Conservation (phyloP, 2,797 vertebrate species). For the Falco columbarius region DNA sequence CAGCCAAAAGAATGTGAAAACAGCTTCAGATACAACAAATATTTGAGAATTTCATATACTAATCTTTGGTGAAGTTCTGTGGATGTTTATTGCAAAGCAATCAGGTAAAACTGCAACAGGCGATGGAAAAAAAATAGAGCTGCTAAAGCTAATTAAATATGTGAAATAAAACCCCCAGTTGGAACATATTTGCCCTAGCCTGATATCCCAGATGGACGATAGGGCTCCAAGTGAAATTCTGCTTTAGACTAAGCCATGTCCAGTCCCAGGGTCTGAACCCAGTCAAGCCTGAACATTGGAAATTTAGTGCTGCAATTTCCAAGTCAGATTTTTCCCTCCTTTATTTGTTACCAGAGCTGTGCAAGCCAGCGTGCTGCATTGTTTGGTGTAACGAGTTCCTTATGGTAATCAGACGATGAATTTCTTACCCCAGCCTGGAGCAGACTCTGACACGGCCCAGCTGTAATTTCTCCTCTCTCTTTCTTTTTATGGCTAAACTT, state of each 20-base stretch:
- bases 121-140: not conserved
- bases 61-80: not conserved
- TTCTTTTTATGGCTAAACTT: not conserved
- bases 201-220: not conserved
- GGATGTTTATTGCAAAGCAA: not conserved
- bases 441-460: not conserved
- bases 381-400: not conserved
- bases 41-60: not conserved
- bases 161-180: not conserved
- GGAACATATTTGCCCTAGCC: not conserved
- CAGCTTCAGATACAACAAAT: not conserved
- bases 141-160: not conserved
- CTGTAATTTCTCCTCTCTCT: not conserved
- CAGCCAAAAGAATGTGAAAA: not conserved
- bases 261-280: not conserved
- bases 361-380: not conserved
- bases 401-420: not conserved
- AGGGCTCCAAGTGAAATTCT: not conserved
- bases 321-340: not conserved
- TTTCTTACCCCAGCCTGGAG: not conserved
- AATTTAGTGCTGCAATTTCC: not conserved
- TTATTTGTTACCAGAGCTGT: not conserved
- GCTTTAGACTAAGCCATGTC: not conserved
- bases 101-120: not conserved
- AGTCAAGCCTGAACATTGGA: not conserved